Conservation (phyloP, 2,797 vertebrate species). For the Etheostoma nigrum region DNA sequence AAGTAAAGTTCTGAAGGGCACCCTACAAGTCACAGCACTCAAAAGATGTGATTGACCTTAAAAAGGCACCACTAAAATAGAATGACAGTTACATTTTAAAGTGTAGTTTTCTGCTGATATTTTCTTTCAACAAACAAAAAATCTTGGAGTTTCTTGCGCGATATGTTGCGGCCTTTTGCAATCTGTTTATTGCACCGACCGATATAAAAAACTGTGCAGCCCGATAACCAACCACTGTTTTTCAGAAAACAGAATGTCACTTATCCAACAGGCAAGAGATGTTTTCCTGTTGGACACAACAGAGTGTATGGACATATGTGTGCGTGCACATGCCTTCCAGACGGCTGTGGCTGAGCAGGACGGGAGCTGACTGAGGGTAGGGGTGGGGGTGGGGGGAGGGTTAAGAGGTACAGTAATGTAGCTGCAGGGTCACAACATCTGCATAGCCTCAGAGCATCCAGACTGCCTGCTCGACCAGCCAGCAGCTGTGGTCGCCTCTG, state of each 20-base stretch:
- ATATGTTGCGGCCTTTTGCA: too few relatives aligned
- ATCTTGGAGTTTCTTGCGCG: too few relatives aligned
- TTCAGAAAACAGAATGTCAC: neutral
- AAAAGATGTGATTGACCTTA: too few relatives aligned
- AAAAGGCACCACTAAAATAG: too few relatives aligned
- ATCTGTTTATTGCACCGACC: too few relatives aligned
- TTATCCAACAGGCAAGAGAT: neutral
- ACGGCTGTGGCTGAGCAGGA: slow-evolving; percentile 20
- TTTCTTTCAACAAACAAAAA: too few relatives aligned
- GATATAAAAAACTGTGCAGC: too few relatives aligned
- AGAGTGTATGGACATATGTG: slow-evolving; percentile 5
- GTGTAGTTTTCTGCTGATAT: too few relatives aligned
- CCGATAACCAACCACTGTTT: neutral
- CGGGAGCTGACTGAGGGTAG: slow-evolving; percentile 17
- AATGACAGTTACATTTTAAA: too few relatives aligned
- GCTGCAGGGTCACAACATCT: slow-evolving; percentile 70
- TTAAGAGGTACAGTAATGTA: slow-evolving; percentile 53
- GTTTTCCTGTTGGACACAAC: neutral
- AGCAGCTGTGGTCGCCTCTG: slow-evolving; percentile 65
- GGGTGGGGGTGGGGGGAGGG: slow-evolving; percentile 25
- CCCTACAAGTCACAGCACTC: too few relatives aligned
- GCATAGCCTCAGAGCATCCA: slow-evolving; percentile 60
- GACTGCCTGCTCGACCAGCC: slow-evolving; percentile 51
- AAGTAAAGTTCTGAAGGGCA: too few relatives aligned
- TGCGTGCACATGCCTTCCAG: neutral